Base-by-base conservation (phyloP, 2,797 vertebrate genomes). In the Podargus strigoides region DNA sequence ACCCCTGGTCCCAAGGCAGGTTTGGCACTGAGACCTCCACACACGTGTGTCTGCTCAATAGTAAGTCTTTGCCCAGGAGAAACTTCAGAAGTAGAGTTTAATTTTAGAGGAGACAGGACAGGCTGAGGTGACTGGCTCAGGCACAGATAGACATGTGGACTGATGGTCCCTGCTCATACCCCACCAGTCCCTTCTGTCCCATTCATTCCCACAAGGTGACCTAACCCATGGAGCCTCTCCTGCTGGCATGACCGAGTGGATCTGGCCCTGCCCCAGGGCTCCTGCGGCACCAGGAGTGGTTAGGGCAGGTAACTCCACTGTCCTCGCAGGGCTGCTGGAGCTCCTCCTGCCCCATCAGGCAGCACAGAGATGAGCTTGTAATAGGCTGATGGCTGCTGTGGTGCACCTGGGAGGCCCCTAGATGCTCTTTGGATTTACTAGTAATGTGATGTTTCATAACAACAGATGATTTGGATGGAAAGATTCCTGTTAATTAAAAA, bases 221-320 rank as follows among this genome's bases (percentile, higher is more conserved):
- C 14, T 7, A 8, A 34, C 15, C 20, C 4, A 2, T 15, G 34
- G 34, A 76, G 22, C 41, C 49, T 89, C 32, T 63, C 10, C 17
- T 3, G 3, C 9, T 74, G 32, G 6, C 2, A 1, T 8, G 2
- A 44, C 16, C 3, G 0, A 21, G 22, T 47, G 47, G 13, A 5
- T 74, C 60, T 58, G 16, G 6, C 47, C 27, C 23, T 41, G 22
- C 23, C 27, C 17, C 4, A 3, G 22, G n/a, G 16, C 4, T 2
- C 14, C 34, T 49, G 23, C 26, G 47, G 47, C 23, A 49, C 47
- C 47, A 49, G 47, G 16, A 23, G 26, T 26, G 34, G 28, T 50
- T 47, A 46, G 12, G 10, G 21, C 50, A 68, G 18, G 19, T n/a
- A 28, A 8, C 27, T 56, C 9, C 12, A 3, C 21, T 83, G 10